These are phyloP conservation scores for Notolabrus celidotus DNA, from an alignment of 2,797 vertebrate genomes.

Conservation along the genomic window DNA sequence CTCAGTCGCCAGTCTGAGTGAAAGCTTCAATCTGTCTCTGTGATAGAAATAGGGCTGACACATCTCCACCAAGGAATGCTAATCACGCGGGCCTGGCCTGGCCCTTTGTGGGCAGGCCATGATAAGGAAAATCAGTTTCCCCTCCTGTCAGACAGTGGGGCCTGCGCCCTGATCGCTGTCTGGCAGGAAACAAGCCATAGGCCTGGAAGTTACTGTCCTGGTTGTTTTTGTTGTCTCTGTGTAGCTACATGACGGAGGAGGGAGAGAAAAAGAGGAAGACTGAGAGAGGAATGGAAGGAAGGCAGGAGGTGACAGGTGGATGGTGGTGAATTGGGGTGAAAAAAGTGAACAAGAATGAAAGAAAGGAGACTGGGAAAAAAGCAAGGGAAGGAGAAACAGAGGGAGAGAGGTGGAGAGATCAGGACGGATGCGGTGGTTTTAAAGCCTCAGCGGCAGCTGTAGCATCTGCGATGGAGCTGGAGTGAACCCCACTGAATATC, in stretches of 20 bases:
- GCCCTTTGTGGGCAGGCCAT: constrained; percentile 96
- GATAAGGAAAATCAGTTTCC: constrained; percentile 98
- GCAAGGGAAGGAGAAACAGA: constrained; percentile 49
- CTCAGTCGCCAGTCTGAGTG: constrained; percentile 96
- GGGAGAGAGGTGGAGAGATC: constrained; percentile 65
- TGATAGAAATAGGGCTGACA: constrained; percentile 97
- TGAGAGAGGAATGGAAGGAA: constrained; percentile 43
- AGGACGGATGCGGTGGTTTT: constrained; percentile 75
- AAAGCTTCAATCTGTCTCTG: constrained; percentile 99
- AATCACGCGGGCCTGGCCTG: constrained; percentile 93
- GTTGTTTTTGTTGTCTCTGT: constrained; percentile 85
- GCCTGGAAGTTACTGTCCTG: constrained; percentile 88
- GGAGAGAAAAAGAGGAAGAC: constrained; percentile 14
- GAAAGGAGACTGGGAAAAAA: constrained; percentile 39
- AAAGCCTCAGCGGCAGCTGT: constrained; percentile 80
- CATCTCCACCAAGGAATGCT: constrained; percentile 94
- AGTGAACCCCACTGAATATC: constrained; percentile 95
- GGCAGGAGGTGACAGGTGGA: constrained; percentile 58
- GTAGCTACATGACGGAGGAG: constrained; percentile 74
- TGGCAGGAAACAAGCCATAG: constrained; percentile 87
- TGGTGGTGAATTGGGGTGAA: constrained; percentile 29
- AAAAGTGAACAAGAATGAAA: constrained; percentile 15
- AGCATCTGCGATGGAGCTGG: constrained; percentile 85
- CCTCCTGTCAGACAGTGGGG: constrained; percentile 89
- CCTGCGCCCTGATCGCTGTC: constrained; percentile 86